Evolutionary conservation across 2,113 vertebrate species (phyloP).

Genomic region (Oryzias melastigma): DNA sequence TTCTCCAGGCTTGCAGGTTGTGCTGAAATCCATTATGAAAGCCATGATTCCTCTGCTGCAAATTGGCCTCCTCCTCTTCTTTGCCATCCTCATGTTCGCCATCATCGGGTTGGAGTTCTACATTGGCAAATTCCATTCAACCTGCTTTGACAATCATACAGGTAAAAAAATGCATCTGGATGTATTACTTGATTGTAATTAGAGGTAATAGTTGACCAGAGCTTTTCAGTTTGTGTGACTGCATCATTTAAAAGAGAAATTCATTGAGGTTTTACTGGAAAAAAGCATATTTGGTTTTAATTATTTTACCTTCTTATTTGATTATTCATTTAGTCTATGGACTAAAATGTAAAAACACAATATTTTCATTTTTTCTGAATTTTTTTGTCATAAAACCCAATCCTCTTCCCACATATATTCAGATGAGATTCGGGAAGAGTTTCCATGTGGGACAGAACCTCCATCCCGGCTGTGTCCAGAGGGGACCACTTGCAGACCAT

Average conservation of each 20-base stretch:
- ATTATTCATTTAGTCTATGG: too few species aligned
- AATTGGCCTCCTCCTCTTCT: conserved; percentile 93
- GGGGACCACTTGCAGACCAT: conserved; percentile 82
- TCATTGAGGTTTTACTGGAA: too few species aligned
- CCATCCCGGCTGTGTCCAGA: conserved; percentile 87
- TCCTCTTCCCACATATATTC: conserved; percentile 4
- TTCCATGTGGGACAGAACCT: conserved; percentile 84
- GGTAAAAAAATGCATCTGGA: conserved; percentile 63
- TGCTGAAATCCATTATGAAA: conserved; percentile 97
- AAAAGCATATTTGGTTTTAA: too few species aligned
- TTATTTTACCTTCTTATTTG: too few species aligned
- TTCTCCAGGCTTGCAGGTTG: conserved; percentile 89
- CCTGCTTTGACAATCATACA: conserved; percentile 89
- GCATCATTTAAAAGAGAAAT: conserved; percentile 1
- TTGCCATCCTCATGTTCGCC: conserved; percentile 95
- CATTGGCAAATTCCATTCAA: conserved; percentile 93
- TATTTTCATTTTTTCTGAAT: not conserved
- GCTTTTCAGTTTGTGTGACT: not conserved
- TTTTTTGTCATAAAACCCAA: not conserved
- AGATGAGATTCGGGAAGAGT: conserved; percentile 88
- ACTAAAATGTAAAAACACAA: not conserved
- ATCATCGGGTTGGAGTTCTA: conserved; percentile 97
- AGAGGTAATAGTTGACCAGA: not conserved
- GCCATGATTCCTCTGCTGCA: conserved; percentile 95
- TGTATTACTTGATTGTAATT: not conserved